phyloP scores from a whole-genome alignment of 2,888 invertebrate genomes.

The Strigamia crassipes region DNA sequence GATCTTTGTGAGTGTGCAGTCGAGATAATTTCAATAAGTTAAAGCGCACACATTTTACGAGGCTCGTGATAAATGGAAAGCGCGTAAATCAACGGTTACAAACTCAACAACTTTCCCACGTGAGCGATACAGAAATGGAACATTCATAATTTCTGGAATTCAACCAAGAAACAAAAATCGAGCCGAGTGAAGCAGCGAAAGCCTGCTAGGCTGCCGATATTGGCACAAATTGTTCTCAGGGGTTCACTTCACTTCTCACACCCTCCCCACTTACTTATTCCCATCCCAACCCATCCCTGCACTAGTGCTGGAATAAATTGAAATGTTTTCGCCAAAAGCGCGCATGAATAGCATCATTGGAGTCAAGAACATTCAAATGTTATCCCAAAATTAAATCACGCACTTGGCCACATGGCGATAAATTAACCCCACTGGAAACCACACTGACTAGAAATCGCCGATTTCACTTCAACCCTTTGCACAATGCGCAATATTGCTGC shows the following conservation, averaged over 20 bases:
- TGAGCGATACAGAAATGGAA: conserved; percentile 33
- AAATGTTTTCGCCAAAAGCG: conserved; percentile 40
- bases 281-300: not conserved
- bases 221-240: conserved; percentile 39
- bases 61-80: conserved; percentile 29
- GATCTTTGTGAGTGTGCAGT: conserved; percentile 34
- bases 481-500: no score
- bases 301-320: conserved; percentile 32
- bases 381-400: conserved; percentile 23
- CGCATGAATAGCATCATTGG: conserved; percentile 9
- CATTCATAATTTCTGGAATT: conserved; percentile 42
- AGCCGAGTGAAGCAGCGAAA: conserved; percentile 6
- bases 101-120: conserved; percentile 39
- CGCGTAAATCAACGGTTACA: conserved; percentile 35
- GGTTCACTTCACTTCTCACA: conserved; percentile 40
- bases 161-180: conserved; percentile 42
- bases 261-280: conserved; percentile 19
- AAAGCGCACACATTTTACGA: conserved; percentile 24
- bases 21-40: conserved; percentile 39
- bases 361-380: not conserved
- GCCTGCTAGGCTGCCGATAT: conserved; percentile 23
- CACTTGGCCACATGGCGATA: conserved; percentile 12
- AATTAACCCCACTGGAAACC: not conserved
- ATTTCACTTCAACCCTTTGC: no score
- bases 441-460: not conserved